A percentile compares a stretch with the other conserved stretches of the same genome.
These are phyloP conservation scores for Athalia cordata DNA, from an alignment of 2,888 invertebrate species.

Conservation along the genomic window DNA sequence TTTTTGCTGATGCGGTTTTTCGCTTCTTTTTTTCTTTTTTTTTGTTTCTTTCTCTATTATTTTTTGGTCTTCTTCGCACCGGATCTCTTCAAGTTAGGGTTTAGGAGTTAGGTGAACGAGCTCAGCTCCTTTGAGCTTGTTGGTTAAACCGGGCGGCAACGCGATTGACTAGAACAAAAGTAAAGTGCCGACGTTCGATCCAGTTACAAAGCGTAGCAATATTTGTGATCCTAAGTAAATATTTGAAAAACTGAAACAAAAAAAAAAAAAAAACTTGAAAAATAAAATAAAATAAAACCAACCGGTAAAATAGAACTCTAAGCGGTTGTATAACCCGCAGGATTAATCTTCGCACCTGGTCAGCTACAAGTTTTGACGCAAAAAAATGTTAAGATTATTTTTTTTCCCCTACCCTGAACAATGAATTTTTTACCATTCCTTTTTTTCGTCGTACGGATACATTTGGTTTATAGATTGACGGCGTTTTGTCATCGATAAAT, in stretches of 20 bases:
- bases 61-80: background rate
- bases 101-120: background rate
- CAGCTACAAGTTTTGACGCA: constrained; percentile 35
- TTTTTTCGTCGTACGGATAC: no score
- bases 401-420: background rate
- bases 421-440: background rate
- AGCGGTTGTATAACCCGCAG: constrained; percentile 54
- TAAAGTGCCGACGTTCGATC: constrained; percentile 53
- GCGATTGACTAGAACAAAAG: constrained; percentile 59
- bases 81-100: background rate
- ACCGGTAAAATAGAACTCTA: constrained; percentile 50
- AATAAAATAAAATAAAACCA: constrained; percentile 47
- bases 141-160: constrained; percentile 22
- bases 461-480: constrained; percentile 42
- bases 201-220: constrained; percentile 59
- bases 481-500: constrained; percentile 62
- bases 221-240: constrained; percentile 62
- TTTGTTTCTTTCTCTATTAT: background rate
- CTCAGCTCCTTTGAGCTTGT: background rate
- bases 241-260: no score
- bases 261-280: no score
- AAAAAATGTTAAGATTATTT: no score
- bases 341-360: constrained; percentile 56
- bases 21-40: no score
- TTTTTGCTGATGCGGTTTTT: no score